Evolutionary conservation across 2,888 invertebrate genomes (phyloP).

Genomic region (Xestobium rufovillosum): DNA sequence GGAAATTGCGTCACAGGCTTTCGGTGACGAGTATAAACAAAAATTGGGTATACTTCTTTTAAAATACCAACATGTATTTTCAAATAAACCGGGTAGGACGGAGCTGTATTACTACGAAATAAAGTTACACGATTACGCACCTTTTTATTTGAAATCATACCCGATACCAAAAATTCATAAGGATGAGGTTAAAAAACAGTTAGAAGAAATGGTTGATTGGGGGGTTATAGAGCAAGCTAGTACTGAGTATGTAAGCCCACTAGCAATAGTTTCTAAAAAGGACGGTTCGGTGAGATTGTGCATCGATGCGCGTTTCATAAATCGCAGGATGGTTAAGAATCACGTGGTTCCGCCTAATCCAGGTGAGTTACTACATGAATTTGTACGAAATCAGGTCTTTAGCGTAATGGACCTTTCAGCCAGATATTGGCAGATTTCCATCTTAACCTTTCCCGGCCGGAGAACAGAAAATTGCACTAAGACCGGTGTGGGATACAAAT

Average conservation of each 20-base stretch:
- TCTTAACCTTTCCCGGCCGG: slow-evolving; percentile 14
- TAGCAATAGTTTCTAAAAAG: slow-evolving; percentile 8
- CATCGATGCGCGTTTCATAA: slow-evolving; percentile 8
- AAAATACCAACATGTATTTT: no score
- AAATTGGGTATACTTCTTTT: no score
- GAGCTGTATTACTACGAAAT: no score
- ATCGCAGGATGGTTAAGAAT: slow-evolving; percentile 5
- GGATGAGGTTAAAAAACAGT: no score
- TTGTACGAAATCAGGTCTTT: slow-evolving; percentile 13
- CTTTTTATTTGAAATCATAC: no score
- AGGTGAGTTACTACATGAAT: slow-evolving; percentile 12
- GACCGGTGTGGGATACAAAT: no score
- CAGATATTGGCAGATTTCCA: slow-evolving; percentile 23
- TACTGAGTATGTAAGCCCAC: background rate
- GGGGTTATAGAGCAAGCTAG: slow-evolving; percentile 2
- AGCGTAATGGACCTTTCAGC: slow-evolving; percentile 18
- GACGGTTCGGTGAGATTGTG: slow-evolving; percentile 8
- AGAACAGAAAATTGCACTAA: no score
- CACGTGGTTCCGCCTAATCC: slow-evolving; percentile 10
- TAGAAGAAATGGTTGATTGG: background rate
- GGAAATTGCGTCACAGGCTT: no score
- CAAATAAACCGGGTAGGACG: no score
- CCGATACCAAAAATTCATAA: no score
- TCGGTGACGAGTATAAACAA: no score
- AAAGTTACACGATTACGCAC: no score